These are phyloP conservation scores for Scolopax rusticola DNA, from an alignment of 2,797 vertebrate species.

Conservation along the genomic window DNA sequence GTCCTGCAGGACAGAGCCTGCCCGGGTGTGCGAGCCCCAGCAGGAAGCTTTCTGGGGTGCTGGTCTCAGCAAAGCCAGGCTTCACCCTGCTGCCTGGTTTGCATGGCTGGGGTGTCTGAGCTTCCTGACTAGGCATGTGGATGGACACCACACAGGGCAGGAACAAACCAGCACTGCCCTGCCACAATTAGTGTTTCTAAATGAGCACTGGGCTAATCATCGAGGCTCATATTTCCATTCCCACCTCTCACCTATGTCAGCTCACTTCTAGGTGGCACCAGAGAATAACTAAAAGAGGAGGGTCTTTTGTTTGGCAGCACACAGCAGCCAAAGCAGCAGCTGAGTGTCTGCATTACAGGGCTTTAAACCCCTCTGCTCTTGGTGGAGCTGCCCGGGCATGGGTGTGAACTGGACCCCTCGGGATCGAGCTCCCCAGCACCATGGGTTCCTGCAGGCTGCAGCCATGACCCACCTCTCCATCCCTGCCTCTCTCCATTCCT, in stretches of 20 bases:
- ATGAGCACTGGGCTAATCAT: background rate
- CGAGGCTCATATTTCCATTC: background rate
- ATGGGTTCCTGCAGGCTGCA: accelerated
- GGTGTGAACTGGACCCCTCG: accelerated
- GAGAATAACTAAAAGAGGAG: background rate
- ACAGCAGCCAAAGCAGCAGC: background rate
- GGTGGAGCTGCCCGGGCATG: background rate
- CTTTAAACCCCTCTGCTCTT: background rate
- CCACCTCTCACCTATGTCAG: background rate
- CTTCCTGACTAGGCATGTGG: background rate
- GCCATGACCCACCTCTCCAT: accelerated
- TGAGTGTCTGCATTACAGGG: background rate
- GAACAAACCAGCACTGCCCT: background rate
- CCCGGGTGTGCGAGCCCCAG: accelerated
- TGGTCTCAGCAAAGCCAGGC: background rate
- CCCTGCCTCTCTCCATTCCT: too few relatives aligned
- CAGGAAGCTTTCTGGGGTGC: background rate
- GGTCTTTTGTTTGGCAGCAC: background rate
- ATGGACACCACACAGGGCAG: background rate
- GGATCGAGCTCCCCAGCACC: accelerated
- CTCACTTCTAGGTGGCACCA: background rate
- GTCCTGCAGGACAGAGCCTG: background rate
- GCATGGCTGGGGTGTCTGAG: background rate
- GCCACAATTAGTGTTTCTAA: background rate
- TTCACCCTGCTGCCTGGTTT: background rate